phyloP scores from a whole-genome alignment of 2,113 vertebrate species.

The Eleginops maclovinus region DNA sequence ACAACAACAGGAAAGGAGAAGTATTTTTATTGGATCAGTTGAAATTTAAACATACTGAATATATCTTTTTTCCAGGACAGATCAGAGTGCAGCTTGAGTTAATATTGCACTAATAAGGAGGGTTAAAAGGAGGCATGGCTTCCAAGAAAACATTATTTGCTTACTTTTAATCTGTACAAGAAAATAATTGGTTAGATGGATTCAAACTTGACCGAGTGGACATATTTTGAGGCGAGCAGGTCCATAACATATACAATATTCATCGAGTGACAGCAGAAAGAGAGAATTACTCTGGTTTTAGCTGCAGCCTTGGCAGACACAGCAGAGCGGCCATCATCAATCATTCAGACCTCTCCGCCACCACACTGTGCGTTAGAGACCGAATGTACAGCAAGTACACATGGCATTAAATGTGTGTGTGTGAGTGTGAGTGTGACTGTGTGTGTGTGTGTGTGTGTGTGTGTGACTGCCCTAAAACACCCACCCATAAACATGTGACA shows the following conservation, averaged over 20 bases:
- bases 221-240: slow-evolving; percentile 47
- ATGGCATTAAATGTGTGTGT: slow-evolving; percentile 7
- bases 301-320: slow-evolving; percentile 66
- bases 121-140: not conserved
- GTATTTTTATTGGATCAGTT: too few relatives aligned
- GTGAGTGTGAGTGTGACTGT: not conserved
- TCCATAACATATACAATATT: slow-evolving; percentile 71
- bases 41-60: too few relatives aligned
- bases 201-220: slow-evolving; percentile 11
- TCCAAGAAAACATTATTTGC: not conserved
- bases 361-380: slow-evolving; percentile 58
- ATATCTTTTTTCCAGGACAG: not conserved
- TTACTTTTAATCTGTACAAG: not conserved
- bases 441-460: slow-evolving; percentile 18
- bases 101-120: not conserved
- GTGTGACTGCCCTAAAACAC: not conserved
- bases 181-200: not conserved
- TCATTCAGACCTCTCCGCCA: slow-evolving; percentile 70
- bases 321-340: slow-evolving; percentile 67
- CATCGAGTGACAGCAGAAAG: slow-evolving; percentile 63
- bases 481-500: too few relatives aligned
- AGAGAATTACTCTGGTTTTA: slow-evolving; percentile 71
- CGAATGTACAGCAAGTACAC: slow-evolving; percentile 42
- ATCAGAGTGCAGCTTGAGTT: not conserved
- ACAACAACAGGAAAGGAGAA: too few relatives aligned